Evolutionary conservation across 53 echinoderm and acorn worm species (phyloP).

Genomic region (Crossaster papposus): DNA sequence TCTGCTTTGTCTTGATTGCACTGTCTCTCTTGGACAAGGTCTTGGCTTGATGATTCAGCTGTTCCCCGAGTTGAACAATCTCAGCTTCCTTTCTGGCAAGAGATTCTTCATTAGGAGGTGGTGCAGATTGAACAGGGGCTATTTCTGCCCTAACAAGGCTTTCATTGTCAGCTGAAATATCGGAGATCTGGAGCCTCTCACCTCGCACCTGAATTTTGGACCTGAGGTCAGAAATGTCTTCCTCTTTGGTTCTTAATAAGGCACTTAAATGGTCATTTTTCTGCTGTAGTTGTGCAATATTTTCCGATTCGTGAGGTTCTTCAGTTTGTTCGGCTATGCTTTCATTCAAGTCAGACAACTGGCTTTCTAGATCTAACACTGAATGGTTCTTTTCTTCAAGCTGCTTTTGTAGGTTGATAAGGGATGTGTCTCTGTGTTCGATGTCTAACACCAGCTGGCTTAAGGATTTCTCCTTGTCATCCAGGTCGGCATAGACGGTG

Average conservation of each 20-base stretch:
- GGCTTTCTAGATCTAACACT: conserved; percentile 57
- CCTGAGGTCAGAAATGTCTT: conserved; percentile 36
- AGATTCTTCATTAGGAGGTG: conserved; percentile 59
- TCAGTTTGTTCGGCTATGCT: conserved; percentile 39
- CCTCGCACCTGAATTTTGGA: conserved; percentile 24
- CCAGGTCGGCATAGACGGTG: conserved; percentile 59
- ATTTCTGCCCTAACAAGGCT: conserved; percentile 42
- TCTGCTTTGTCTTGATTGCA: conserved; percentile 42
- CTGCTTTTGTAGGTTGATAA: conserved; percentile 49
- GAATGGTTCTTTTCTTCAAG: conserved; percentile 65
- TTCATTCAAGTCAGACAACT: conserved; percentile 51
- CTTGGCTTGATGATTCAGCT: conserved; percentile 45
- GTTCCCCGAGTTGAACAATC: conserved; percentile 55
- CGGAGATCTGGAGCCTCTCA: conserved; percentile 12
- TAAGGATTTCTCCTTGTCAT: conserved; percentile 65
- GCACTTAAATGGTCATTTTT: conserved; percentile 49
- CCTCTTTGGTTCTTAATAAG: conserved; percentile 55
- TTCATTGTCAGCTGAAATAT: conserved; percentile 12
- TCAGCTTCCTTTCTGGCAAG: conserved; percentile 61
- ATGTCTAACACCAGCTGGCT: conserved; percentile 63
- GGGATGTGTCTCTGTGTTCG: conserved; percentile 46
- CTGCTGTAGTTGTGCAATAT: conserved; percentile 3
- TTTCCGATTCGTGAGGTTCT: conserved; percentile 16
- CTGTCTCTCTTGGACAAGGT: conserved; percentile 39
- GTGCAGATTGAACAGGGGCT: conserved; percentile 63